Percentiles rank a stretch among this genome's conserved stretches.
Evolutionary conservation across 2,113 vertebrate species (phyloP).

Genomic region (Holacanthus passer): DNA sequence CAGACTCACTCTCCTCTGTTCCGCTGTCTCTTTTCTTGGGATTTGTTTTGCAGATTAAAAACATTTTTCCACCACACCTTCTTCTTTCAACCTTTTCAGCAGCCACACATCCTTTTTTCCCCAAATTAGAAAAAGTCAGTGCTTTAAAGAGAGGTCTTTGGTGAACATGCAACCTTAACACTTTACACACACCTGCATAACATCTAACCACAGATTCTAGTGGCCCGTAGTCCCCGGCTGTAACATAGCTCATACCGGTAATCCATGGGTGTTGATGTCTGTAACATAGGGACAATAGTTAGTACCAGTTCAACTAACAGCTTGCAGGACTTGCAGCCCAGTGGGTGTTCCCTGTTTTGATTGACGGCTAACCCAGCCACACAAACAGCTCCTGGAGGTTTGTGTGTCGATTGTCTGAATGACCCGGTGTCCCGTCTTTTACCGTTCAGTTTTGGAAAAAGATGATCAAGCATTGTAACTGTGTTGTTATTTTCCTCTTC

Average conservation of each 20-base stretch:
- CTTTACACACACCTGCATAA: slow-evolving; percentile 50
- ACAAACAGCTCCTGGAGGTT: slow-evolving; percentile 77
- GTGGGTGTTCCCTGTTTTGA: slow-evolving; percentile 74
- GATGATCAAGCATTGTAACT: slow-evolving; percentile 15
- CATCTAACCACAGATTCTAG: slow-evolving; percentile 41
- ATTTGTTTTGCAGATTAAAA: slow-evolving; percentile 13
- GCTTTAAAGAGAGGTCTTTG: slow-evolving; percentile 65
- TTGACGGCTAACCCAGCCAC: slow-evolving; percentile 79
- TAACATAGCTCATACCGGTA: neutral
- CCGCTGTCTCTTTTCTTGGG: too few relatives aligned
- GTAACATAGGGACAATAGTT: slow-evolving; percentile 24
- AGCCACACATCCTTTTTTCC: neutral
- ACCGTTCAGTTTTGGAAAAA: slow-evolving; percentile 9
- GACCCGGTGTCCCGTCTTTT: slow-evolving; percentile 27
- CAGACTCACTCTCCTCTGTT: neutral
- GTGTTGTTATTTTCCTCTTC: neutral
- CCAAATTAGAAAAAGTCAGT: neutral
- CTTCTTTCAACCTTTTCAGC: neutral
- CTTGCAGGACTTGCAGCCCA: slow-evolving; percentile 77
- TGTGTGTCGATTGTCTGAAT: slow-evolving; percentile 78
- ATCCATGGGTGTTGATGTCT: slow-evolving; percentile 31
- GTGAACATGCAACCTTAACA: slow-evolving; percentile 59
- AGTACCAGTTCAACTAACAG: slow-evolving; percentile 76
- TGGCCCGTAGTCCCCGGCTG: neutral
- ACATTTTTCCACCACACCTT: neutral